A percentile compares a stretch with the other conserved stretches of the same genome.
Evolutionary conservation across 2,797 vertebrate genomes (phyloP).

Genomic region (Megaceryle alcyon): DNA sequence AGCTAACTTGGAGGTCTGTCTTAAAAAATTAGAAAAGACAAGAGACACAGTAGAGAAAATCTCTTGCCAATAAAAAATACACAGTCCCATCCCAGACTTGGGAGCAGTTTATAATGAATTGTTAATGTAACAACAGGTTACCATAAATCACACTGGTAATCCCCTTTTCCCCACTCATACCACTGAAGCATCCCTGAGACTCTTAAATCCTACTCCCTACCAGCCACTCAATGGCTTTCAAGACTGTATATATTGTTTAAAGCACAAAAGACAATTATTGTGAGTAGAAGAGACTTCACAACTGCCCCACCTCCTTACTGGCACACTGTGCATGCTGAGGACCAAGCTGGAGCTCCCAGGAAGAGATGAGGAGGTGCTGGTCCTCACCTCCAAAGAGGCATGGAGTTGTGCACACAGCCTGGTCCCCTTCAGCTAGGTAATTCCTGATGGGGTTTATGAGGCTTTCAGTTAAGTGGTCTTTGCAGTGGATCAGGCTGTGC

Average conservation of each 20-base stretch:
- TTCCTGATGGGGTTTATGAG: fast-evolving
- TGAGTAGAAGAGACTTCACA: neutral
- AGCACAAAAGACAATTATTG: fast-evolving
- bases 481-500: neutral
- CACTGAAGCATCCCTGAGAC: neutral
- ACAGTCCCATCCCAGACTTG: neutral
- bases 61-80: neutral
- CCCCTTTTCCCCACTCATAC: neutral
- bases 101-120: neutral
- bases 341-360: neutral
- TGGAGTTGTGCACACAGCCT: neutral
- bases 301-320: fast-evolving
- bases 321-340: fast-evolving
- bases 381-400: neutral
- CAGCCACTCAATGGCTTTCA: neutral
- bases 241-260: neutral
- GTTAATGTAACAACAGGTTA: neutral
- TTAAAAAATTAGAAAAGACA: neutral
- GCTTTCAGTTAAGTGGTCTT: neutral
- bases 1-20: conserved; percentile 7
- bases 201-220: neutral
- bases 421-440: neutral
- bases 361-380: neutral
- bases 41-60: neutral
- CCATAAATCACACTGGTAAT: neutral